These are phyloP conservation scores for Crematogaster levior DNA, from an alignment of 2,888 invertebrate species.

Conservation along the genomic window DNA sequence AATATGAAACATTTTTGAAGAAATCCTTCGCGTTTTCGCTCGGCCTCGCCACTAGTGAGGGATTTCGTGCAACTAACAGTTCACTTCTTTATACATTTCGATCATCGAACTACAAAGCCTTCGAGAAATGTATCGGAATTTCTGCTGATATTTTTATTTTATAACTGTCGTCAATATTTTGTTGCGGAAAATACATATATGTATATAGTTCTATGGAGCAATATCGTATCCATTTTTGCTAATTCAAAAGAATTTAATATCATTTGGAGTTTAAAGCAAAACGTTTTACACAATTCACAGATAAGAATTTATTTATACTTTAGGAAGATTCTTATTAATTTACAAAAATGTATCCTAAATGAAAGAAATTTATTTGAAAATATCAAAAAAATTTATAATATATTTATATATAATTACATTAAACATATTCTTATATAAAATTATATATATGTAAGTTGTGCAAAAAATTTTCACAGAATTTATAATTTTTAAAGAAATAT, in stretches of 20 bases:
- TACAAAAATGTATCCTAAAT: background rate
- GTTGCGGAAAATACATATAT: background rate
- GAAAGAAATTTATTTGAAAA: background rate
- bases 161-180: background rate
- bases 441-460: background rate
- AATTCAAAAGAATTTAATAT: background rate
- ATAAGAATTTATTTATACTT: no score
- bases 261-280: background rate
- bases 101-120: background rate
- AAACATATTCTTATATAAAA: background rate
- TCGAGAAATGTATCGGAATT: background rate
- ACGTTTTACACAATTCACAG: background rate
- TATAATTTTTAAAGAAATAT: background rate
- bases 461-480: background rate
- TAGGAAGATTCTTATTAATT: background rate
- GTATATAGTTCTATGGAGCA: no score
- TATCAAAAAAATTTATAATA: background rate
- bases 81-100: slow-evolving; percentile 8
- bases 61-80: background rate
- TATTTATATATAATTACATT: background rate
- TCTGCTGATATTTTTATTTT: slow-evolving; percentile 11
- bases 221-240: background rate
- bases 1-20: slow-evolving; percentile 5
- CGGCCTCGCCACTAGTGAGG: background rate
- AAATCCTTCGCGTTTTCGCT: background rate